Evolutionary conservation across 2,113 vertebrate genomes (phyloP), one percentile per base, ranked within the genome.

Genomic region (Myotis yumanensis): DNA sequence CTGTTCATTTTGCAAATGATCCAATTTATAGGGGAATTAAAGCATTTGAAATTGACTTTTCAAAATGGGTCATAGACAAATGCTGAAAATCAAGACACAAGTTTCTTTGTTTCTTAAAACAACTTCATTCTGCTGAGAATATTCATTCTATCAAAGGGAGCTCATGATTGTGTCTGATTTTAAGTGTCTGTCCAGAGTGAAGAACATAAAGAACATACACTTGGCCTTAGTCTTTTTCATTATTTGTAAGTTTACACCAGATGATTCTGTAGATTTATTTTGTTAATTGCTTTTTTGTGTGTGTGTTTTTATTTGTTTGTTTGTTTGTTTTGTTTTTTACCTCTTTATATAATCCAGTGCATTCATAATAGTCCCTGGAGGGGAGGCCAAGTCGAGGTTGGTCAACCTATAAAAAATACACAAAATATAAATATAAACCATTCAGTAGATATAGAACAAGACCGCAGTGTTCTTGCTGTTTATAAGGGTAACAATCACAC

Each of bases 301-400:
- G 43, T 17, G 15, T 22, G 7, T 10, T 17, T 30, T 85, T 7
- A 43, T 59, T 86, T 28, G 12, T 22, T 18, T 12, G 48, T 17
- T 51, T 59, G 18, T 22, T 43, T 48, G 11, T 20, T 9, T 12
- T 43, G 3, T 28, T 81, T 79, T 82, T 94, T 98, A 99, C 99
- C 99, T 99, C 99, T 97, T 97, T 96, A 84, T 99, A 99, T 3
- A 98, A 97, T 32, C 99, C 99, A 10, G 98, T 99, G 96, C 99
- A 99, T 22, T 98, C 97, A 3, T 99, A 99, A 97, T 99, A 99
- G 97, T 99, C 99, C 95, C 99, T 98, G 95, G 99, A 99, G 96
- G 99, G 98, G 43, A 99, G 98, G 88, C 99, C 99, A 43, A 99
- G 98, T 77, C 97, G 98, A 35, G 99, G 99, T 86, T 99, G 99